Base-by-base conservation (phyloP, 2,888 invertebrate species). In the Apodemia mormo region DNA sequence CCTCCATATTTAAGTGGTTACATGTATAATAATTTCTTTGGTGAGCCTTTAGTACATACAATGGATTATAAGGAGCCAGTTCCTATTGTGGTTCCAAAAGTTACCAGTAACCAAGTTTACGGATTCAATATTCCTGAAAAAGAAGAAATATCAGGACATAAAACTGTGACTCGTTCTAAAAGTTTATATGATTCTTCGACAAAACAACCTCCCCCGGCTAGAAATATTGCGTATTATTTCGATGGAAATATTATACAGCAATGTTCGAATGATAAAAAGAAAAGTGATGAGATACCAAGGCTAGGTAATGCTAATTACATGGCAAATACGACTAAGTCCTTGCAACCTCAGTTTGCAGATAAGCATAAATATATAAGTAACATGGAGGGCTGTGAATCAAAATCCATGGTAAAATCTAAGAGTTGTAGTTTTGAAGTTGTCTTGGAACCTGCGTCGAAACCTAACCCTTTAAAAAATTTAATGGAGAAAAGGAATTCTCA, bases 251-350 rank as follows among this genome's bases (percentile, higher is more conserved):
- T 85, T 74, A 79, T 93, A 68, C 89, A 90, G 77, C 87, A 85
- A 76, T 89, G 87, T 78, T 81, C 76, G 7, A 86, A 85, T 73
- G 88, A 90, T 1, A 88, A 86, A 72, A 91, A 88, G 77, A 76
- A 81, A 65, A 83, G 85, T 14, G 95, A 95, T 88, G 94, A 94
- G 80, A 95, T 95, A 77, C 95, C 95, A 0, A 93, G 94, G 73
- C 84, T 93, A 45, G 94, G 93, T 76, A 94, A 93, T 73, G 88
- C 88, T 69, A 94, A 94, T 75, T 94, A 95, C 72, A 94, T 92
- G 85, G 93, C 87, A 4, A 89, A 89, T 73, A 88, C 89, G 0
- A 90, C 86, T 43, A 94, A 93, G 68, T 94, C 94, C 0, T 77
- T 94, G 10, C 89, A 89, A 72, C 91, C 91, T 0, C 87, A 92